Evolutionary conservation across 2,888 invertebrate genomes (phyloP), one percentile per base, ranked within the genome.

Genomic region (Acleris holmiana): DNA sequence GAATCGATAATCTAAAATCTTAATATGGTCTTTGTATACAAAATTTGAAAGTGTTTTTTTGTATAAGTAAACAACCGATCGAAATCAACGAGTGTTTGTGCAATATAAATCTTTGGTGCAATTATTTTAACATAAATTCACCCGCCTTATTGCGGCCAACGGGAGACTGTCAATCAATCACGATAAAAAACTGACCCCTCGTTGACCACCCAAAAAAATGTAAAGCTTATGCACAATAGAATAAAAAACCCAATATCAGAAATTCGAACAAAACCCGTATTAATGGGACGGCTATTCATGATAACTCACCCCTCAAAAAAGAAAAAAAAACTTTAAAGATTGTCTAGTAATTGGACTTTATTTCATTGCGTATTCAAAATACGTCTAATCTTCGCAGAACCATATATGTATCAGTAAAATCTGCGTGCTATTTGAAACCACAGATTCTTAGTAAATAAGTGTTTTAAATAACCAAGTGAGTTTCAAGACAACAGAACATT

Each of bases 121-220:
- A 74, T 74, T 76, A 75, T 75, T 77, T 76, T 78, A 71, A 71
- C 71, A 68, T 68, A 69, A 74, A 79, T 78, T 62, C 80, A 82
- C 79, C 83, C 83, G 81, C 75, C 77, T 86, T 86, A 85, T 85
- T 78, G 79, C 81, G 76, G 89, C 80, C 88, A 86, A 88, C 90
- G 89, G 89, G 89, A 88, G 85, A 74, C 84, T 88, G 91, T 91
- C 91, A 90, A 88, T 91, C 91, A 91, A 87, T 88, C 82, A 81
- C 70, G 71, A 78, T 76, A 71, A 82, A 88, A 88, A 89, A 85
- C 85, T 91, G 91, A 91, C 91, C 91, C 90, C 88, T 89, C 88
- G 83, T 85, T 91, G 91, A 91, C 91, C 91, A 86, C 77, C 77
- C 71, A 82, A 79, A 86, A 86, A 86, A 79, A 73, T 50, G 47